Conservation (phyloP, 2,888 invertebrate species). For the Drosophila tripunctata region DNA sequence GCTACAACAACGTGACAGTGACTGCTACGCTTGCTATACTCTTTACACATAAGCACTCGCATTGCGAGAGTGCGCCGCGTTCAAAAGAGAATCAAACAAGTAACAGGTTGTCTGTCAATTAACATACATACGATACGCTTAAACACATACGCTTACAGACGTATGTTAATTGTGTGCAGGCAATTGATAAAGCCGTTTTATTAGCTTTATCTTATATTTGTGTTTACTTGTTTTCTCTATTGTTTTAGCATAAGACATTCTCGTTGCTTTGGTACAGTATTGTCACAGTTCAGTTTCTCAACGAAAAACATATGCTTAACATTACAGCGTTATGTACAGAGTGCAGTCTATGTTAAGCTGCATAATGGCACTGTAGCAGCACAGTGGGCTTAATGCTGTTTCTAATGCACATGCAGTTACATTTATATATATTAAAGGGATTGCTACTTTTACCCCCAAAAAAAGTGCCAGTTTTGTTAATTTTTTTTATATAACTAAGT, state of each 20-base stretch:
- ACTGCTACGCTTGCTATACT: conserved; percentile 4
- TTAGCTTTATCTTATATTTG: background rate
- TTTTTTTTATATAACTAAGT: no score
- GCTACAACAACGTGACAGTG: conserved; percentile 5
- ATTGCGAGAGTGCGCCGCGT: background rate
- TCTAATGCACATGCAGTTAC: no score
- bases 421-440: no score
- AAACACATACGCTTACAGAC: background rate
- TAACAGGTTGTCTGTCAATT: conserved; percentile 6
- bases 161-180: background rate
- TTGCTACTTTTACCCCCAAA: no score
- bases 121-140: background rate
- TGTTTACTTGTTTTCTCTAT: no score
- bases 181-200: background rate
- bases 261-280: no score
- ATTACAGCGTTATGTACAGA: background rate
- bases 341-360: background rate
- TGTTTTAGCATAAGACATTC: no score
- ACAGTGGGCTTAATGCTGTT: background rate
- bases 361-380: background rate
- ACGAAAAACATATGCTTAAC: background rate
- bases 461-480: no score
- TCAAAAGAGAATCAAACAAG: background rate
- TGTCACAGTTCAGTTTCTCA: no score
- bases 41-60: background rate